These are phyloP conservation scores for Chromoteleia sp. DNA, from an alignment of 2,888 invertebrate species.

Conservation along the genomic window DNA sequence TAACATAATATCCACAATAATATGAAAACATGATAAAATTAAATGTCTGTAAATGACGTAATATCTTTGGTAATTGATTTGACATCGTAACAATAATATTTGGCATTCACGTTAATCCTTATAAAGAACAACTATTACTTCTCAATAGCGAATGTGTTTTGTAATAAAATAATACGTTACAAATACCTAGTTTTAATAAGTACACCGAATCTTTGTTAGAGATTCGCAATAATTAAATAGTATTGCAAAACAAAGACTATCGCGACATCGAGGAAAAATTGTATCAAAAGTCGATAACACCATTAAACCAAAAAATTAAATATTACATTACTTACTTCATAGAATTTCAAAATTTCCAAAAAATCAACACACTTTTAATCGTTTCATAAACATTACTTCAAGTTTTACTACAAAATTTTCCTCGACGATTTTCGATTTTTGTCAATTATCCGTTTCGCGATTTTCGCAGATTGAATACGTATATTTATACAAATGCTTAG, in stretches of 20 bases:
- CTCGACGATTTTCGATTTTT: neutral
- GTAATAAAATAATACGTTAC: constrained; percentile 48
- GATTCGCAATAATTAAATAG: constrained; percentile 4
- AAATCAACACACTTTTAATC: constrained; percentile 15
- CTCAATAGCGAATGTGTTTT: constrained; percentile 34
- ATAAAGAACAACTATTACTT: constrained; percentile 57
- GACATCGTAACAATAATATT: constrained; percentile 66
- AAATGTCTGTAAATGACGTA: constrained; percentile 45
- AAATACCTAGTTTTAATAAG: constrained; percentile 42
- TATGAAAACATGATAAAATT: constrained; percentile 47
- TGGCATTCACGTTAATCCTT: constrained; percentile 54
- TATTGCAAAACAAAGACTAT: constrained; percentile 26
- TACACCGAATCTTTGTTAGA: constrained; percentile 26
- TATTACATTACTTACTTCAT: neutral
- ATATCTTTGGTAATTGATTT: constrained; percentile 68
- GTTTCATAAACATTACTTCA: neutral
- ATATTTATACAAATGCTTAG: constrained; percentile 51
- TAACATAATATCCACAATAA: constrained; percentile 52
- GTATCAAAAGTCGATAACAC: constrained; percentile 1
- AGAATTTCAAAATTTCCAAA: constrained; percentile 1
- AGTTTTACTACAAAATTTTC: constrained; percentile 9
- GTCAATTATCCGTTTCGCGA: too few species aligned
- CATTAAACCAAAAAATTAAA: neutral
- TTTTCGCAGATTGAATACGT: constrained; percentile 22
- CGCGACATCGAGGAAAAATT: constrained; percentile 5